Base-by-base conservation (phyloP, 2,888 invertebrate genomes). In the Anthoptus insignis region DNA sequence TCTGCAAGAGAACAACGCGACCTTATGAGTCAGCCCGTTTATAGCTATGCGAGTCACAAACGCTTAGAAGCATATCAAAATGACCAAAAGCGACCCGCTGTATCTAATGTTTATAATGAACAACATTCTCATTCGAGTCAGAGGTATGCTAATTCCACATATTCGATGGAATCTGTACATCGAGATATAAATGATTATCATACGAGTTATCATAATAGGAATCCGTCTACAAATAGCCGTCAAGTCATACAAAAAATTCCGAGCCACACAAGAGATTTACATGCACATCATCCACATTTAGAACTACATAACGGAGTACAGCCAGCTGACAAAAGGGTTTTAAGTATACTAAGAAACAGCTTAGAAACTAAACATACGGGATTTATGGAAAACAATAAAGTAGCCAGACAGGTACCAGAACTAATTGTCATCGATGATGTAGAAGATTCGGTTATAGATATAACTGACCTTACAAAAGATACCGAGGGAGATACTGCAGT, bases 271-370 rank as follows among this genome's bases (percentile, higher is more conserved):
- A 86, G 85, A 83, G 91, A 89, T 70, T 66, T 80, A 59, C 83
- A 86, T 72, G 65, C 83, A 50, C 87, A 88, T 76, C 54, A 19
- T 42, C 42, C 47, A 47, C 81, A 87, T 74, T 71, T 82, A 69
- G 88, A 88, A 60, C 70, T 81, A 37, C 82, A 86, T 52, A 86
- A 80, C 67, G 89, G 91, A 45, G 85, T 92, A 24, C 75, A 75
- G 61, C 95, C 95, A 34, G 95, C 95, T n/a, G 95, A 96, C 79
- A 96, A 96, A 81, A 93, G 95, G 69, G 96, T 96, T n/a, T 86
- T 96, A 67, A 96, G 95, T 78, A 94, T 97, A 76, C 84, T 97
- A 59, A 91, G 96, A 76, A 96, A 95, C 74, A 97, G 96, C 82
- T 89, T 97, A 75, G 96, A 97, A 87, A 95, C 94, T 54, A 96